Conservation (phyloP, 2,888 invertebrate genomes). For the Tinea semifulvella region DNA sequence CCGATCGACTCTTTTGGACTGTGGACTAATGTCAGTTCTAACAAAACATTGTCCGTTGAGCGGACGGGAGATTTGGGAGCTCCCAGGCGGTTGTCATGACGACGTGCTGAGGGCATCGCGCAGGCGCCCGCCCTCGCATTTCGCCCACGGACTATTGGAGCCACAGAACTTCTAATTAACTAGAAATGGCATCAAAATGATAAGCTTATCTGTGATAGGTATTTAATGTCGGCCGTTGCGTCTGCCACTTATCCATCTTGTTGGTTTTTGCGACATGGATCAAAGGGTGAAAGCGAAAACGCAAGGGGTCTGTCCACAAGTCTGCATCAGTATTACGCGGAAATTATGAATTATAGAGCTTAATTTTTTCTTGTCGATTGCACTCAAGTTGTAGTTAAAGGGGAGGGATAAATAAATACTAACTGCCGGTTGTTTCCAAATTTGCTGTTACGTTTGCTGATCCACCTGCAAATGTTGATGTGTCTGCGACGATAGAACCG, state of each 20-base stretch:
- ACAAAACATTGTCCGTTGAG: no score
- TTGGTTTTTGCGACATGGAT: background rate
- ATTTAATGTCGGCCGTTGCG: background rate
- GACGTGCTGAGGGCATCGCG: background rate
- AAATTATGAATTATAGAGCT: conserved; percentile 20
- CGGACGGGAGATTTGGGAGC: background rate
- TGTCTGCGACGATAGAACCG: no score
- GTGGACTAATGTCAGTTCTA: no score
- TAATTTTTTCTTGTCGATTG: conserved; percentile 20
- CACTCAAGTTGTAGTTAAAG: conserved; percentile 22
- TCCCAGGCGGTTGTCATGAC: conserved; percentile 8
- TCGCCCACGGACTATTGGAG: conserved; percentile 5
- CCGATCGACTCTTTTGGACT: no score
- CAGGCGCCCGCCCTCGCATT: conserved; percentile 7
- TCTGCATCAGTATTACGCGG: conserved; percentile 10
- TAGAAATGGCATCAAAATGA: no score
- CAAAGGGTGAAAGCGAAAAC: background rate
- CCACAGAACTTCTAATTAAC: no score
- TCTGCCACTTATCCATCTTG: background rate
- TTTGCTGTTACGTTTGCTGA: no score
- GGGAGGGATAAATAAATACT: no score
- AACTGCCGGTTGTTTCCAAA: no score
- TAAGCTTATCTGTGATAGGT: no score
- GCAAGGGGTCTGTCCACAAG: conserved; percentile 14
- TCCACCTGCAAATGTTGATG: no score